Evolutionary conservation across 2,888 invertebrate species (phyloP), one percentile per base, ranked within the genome.

Genomic region (Pammene fasciana): DNA sequence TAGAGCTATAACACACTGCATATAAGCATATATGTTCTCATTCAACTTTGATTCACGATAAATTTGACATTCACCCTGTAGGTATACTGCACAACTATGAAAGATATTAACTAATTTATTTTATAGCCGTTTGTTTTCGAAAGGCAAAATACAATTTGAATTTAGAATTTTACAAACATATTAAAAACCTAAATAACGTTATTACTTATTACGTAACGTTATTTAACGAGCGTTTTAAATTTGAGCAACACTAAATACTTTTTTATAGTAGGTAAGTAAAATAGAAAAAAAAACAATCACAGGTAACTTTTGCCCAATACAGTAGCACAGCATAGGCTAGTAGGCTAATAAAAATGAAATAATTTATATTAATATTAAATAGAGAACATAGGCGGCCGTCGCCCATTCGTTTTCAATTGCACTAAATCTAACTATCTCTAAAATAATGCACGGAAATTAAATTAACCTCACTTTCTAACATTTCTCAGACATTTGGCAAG

Each of bases 401-500:
- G 41, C 10, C 13, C 7, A 10, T 26, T 59, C n/a, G n/a, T 2
- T 6, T 9, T 10, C 36, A 46, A 38, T 38, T 13, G 7, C 16
- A 61, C 38, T 10, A 26, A 26, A 18, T 14, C 45, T 18, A 57
- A 18, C 45, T 41, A 18, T 16, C 26, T 11, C 64, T 57, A 64
- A 68, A 68, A 66, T 48, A 66, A 59, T 62, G 52, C 54, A 50
- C 43, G 45, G 52, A 64, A 64, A 68, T 64, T 59, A 45, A 68
- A 64, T 68, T 61, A 57, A 62, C 64, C 57, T 36, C 61, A 56
- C 57, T 70, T 60, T 65, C 70, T 65, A 46, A 54, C 64, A 65
- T 65, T 65, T 70, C 70, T 60, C 41, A 65, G 59, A 70, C 59
- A 70, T 65, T 70, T 70, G 70, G 54, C 18, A 65, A 59, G 65